These are phyloP conservation scores for Carcharodon carcharias DNA, from an alignment of 2,797 vertebrate genomes.

Conservation along the genomic window DNA sequence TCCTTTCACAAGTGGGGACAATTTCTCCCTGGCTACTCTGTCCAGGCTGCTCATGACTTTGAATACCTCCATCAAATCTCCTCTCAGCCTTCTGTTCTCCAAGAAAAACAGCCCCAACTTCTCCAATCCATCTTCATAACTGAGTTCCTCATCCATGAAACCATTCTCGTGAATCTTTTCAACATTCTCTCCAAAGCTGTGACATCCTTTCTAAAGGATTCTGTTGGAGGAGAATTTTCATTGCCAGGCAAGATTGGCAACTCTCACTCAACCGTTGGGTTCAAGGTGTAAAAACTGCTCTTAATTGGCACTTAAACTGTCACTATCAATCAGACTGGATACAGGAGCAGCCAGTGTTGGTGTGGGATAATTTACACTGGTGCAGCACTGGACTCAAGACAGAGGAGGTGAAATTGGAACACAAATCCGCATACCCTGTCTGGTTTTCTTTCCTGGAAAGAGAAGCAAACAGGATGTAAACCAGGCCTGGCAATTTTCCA, in stretches of 20 bases:
- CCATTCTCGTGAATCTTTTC: too few species aligned
- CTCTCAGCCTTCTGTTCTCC: too few species aligned
- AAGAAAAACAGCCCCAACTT: too few species aligned
- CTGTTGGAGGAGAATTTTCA: background rate
- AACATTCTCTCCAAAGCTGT: too few species aligned
- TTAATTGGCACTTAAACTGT: background rate
- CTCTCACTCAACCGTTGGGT: background rate
- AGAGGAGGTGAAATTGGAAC: background rate
- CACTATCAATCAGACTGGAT: background rate
- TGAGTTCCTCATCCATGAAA: too few species aligned
- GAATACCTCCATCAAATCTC: too few species aligned
- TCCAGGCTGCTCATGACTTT: too few species aligned
- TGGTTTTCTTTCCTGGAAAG: background rate
- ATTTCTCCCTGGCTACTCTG: too few species aligned
- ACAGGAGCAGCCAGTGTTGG: background rate
- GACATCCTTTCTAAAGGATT: too few species aligned
- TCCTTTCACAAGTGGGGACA: too few species aligned
- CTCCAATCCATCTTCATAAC: too few species aligned
- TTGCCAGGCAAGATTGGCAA: background rate
- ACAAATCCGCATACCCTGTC: background rate
- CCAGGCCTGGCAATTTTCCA: background rate
- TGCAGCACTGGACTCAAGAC: background rate
- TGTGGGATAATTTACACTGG: background rate
- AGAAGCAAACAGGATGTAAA: background rate
- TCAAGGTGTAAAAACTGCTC: background rate